Base-by-base conservation (phyloP, 30 jellyfish, hydroid and myxozoan genomes). In the Pelagia noctiluca region DNA sequence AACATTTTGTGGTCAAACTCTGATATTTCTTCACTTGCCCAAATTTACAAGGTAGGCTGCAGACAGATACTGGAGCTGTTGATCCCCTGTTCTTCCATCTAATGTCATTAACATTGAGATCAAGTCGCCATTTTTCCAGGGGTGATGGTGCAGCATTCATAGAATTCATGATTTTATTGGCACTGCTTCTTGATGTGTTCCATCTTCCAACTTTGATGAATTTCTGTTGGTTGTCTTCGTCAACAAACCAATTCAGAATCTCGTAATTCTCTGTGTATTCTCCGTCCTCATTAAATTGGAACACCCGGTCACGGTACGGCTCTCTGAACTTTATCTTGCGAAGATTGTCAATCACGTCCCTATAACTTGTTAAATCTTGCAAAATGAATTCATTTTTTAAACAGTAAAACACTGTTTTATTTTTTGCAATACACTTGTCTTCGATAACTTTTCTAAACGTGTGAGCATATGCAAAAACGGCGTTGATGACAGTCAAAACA, bases 1-100 rank as follows among this genome's bases (percentile, higher is more conserved):
- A 94, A 67, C 97, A 88, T 13, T 11, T 50, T 50, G 84, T 31
- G 28, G 57, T 34, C 32, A 35, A n/a, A 10, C 49, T 49, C 16
- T 49, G 71, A 4, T 4, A 19, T 5, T 19, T 8, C 2, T 19
- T 8, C 12, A 80, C 82, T 2, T 53, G 54, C 18, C 88, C 87
- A 22, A 38, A 35, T 28, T 71, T 71, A 57, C 97, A 88, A n/a
- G 93, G 86, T 38, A 47, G 18, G 81, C 97, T 88, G 82, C 97
- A 88, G 35, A 79, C 83, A 13, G 97, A 88, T 12, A 78, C 85
- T 4, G 97, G 97, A 21, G 18, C 62, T 0, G 79, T 16, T 7
- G 38, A 50, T 52, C 12, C 4, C 30, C 68, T 30, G 46, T 46
- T 18, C n/a, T 70, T 82, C 92, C 92, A 82, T 2, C 24, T 36